Evolutionary conservation across 2,113 vertebrate species (phyloP).

Genomic region (Hippocampus comes): DNA sequence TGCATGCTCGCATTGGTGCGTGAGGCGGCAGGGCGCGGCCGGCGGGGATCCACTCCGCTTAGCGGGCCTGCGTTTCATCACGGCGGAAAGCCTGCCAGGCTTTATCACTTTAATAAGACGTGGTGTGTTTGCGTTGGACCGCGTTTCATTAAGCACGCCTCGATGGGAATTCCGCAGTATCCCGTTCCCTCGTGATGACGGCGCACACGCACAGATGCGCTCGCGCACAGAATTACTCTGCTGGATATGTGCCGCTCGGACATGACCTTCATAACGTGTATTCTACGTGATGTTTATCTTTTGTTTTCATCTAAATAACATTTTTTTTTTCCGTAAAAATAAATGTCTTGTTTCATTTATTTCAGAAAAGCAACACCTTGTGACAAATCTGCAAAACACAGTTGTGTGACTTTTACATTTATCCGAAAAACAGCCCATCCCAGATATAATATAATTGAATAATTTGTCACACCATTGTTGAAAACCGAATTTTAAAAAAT

Average conservation of each 20-base stretch:
- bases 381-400: too few relatives aligned
- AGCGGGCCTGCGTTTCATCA: slow-evolving; percentile 42
- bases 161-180: slow-evolving; percentile 11
- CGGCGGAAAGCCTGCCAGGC: slow-evolving; percentile 24
- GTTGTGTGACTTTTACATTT: too few relatives aligned
- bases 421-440: too few relatives aligned
- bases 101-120: slow-evolving; percentile 34
- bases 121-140: slow-evolving; percentile 21
- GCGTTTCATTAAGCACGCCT: slow-evolving; percentile 3
- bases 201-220: neutral
- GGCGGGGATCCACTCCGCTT: slow-evolving; percentile 64
- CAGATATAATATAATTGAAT: too few relatives aligned
- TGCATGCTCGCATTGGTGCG: slow-evolving; percentile 39
- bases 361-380: too few relatives aligned
- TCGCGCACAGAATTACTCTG: neutral
- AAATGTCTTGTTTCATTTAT: too few relatives aligned
- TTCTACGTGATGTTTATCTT: too few relatives aligned
- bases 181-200: neutral
- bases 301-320: too few relatives aligned
- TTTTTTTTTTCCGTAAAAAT: too few relatives aligned
- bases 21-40: slow-evolving; percentile 56
- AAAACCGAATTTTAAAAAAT: neutral
- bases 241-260: neutral
- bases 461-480: too few relatives aligned
- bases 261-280: neutral